Base-by-base conservation (phyloP, 1,140 invertebrate genomes). In the Aphelenchoides besseyi region DNA sequence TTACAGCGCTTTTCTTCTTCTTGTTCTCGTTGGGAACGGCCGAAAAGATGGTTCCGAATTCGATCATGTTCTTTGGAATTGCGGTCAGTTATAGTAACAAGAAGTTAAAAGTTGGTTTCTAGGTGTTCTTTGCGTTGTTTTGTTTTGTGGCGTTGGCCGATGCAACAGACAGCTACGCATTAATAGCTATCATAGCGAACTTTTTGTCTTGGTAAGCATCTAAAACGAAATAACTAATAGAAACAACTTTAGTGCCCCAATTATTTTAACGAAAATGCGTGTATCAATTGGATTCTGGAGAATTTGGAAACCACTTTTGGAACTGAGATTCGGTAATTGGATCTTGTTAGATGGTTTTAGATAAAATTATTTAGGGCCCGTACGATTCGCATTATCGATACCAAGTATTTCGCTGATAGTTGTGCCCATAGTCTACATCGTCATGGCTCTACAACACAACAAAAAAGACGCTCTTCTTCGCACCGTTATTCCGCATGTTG, bases 101-200 rank as follows among this genome's bases (percentile, higher is more conserved):
- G n/a, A n/a, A n/a, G n/a, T n/a, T n/a, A n/a, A n/a, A n/a, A n/a
- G n/a, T n/a, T n/a, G n/a, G n/a, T n/a, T n/a, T n/a, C n/a, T n/a
- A n/a, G n/a, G n/a, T n/a, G 5, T 76, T 82, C 52, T 74, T 82
- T 41, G 68, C 70, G 9, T 26, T 53, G 23, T 37, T 77, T 16
- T 78, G 80, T 33, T 81, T 81, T 67, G 54, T 81, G 29, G 71
- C 70, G 23, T 54, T 82, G 18, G 69, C 80, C 29, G 80, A 81
- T 32, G 57, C 52, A 3, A 70, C 52, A 18, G 78, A 78, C 66
- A 63, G 73, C 28, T 80, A 69, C 35, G 78, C 80, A 30, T 52
- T 81, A 1, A 55, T 71, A 9, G 77, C 80, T 2, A 53, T 82
- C 5, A 28, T 61, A 16, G 71, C 73, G 12, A 81, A 81, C 59